These are phyloP conservation scores for Enteromius radiatus DNA, from an alignment of 2,797 vertebrate species.

Conservation along the genomic window DNA sequence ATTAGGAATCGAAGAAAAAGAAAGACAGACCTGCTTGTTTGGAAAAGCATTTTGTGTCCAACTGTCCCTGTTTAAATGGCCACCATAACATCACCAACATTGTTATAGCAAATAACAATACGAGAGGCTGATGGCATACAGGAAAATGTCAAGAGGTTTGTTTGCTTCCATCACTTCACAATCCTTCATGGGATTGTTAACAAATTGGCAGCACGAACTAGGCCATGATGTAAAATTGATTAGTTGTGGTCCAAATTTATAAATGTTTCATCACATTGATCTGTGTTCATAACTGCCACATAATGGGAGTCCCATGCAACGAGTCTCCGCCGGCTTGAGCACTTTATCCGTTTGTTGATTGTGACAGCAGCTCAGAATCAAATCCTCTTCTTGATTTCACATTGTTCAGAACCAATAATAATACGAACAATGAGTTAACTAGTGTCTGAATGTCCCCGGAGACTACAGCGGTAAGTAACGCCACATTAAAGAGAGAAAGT, in stretches of 20 bases:
- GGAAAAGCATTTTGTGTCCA: not conserved
- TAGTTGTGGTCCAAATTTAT: constrained; percentile 48
- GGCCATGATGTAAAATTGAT: constrained; percentile 54
- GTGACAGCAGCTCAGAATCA: constrained; percentile 69
- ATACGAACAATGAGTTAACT: constrained; percentile 59
- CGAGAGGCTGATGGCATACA: constrained; percentile 15
- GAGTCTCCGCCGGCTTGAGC: not conserved
- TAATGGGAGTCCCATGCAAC: constrained; percentile 41
- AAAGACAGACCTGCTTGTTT: not conserved
- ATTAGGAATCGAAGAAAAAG: not conserved
- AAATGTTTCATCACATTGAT: constrained; percentile 39
- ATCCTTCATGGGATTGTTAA: constrained; percentile 47
- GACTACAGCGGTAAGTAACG: constrained; percentile 60
- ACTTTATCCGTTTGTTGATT: constrained; percentile 65
- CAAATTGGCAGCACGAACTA: constrained; percentile 43
- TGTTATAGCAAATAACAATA: not conserved
- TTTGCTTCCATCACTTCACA: constrained; percentile 37
- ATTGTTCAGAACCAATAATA: constrained; percentile 56
- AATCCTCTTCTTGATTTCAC: constrained; percentile 63
- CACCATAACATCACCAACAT: not conserved
- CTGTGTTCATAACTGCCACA: constrained; percentile 46
- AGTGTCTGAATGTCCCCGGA: constrained; percentile 66
- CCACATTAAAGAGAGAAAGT: constrained; percentile 56
- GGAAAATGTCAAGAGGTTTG: constrained; percentile 55
- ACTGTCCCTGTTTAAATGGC: not conserved